phyloP scores from a whole-genome alignment of 2,113 vertebrate genomes.

The Protobothrops mucrosquamatus region DNA sequence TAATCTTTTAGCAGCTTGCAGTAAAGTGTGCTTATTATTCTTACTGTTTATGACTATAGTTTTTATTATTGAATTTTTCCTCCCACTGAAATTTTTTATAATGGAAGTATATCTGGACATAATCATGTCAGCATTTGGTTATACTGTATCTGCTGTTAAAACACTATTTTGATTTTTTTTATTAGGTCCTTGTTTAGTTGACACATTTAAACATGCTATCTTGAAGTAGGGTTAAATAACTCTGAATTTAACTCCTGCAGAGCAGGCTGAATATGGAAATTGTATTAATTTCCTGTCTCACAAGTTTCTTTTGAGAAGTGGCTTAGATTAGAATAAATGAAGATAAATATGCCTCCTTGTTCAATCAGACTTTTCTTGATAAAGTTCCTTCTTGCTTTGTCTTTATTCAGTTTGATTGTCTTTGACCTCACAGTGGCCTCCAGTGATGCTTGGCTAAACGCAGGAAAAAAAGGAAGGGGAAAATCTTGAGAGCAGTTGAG shows the following conservation, averaged over 20 bases:
- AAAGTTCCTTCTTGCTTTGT: not conserved
- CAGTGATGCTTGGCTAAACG: not conserved
- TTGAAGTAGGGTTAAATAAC: constrained; percentile 31
- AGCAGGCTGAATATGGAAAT: not conserved
- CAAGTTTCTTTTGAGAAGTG: not conserved
- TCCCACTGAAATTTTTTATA: not conserved
- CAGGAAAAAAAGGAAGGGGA: not conserved
- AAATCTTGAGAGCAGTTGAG: not conserved
- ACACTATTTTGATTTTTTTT: constrained; percentile 16
- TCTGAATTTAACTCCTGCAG: not conserved
- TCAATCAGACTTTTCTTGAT: not conserved
- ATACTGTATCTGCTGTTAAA: constrained; percentile 8
- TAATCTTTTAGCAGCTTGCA: not conserved
- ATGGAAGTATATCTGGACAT: constrained; percentile 2
- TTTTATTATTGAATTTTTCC: not conserved
- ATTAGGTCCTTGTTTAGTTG: constrained; percentile 20
- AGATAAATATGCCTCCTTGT: not conserved
- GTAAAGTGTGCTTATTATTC: constrained; percentile 14
- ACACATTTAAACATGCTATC: not conserved
- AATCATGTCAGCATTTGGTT: constrained; percentile 2
- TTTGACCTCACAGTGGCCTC: not conserved
- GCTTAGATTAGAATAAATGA: constrained; percentile 13
- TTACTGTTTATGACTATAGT: not conserved
- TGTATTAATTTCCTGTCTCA: constrained; percentile 23
- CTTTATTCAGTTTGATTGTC: not conserved